Evolutionary conservation across 2,888 invertebrate genomes (phyloP), one percentile per base, ranked within the genome.

Genomic region (Cactoblastis cactorum): DNA sequence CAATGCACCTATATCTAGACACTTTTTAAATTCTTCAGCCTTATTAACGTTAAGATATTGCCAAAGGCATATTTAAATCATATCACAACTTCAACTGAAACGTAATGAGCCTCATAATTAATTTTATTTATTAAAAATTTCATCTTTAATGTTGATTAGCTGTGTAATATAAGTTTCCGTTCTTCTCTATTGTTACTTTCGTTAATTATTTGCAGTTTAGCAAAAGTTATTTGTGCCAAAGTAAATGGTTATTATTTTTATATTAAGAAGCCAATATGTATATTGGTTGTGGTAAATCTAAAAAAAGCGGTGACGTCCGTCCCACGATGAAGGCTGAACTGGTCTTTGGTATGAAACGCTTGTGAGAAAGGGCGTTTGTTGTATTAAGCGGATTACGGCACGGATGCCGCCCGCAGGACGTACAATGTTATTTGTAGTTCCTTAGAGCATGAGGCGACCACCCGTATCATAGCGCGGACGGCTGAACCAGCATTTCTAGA

Each of bases 11-110:
- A 9, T 28, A 8, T 28, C 28, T 28, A 8, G 5, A 33, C n/a
- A 34, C 12, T 34, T 12, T 34, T 12, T 19, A 12, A 17, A 34
- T 34, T 22, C 9, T 24, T 8, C 6, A 41, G 41, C 41, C 41
- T 43, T 17, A 28, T 9, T 8, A 22, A 22, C 2, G 8, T 32
- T 32, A 52, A 55, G 50, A 52, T 53, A 59, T 60, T 67, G 79
- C 78, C 79, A 71, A 78, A 79, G 77, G 79, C 78, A 70, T 53
- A 43, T 45, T 49, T 53, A 49, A 69, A 53, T 74, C 81, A 80
- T 81, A 81, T 81, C 80, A 80, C n/a, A n/a, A n/a, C n/a, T n/a
- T 39, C 28, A 38, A 32, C 43, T 17, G 15, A 8, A 46, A 12
- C 19, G 9, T 45, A 43, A 43, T 43, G 15, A 22, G 12, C 8